Evolutionary conservation across 2,888 invertebrate species (phyloP).

Genomic region (Cosmia pyralina): DNA sequence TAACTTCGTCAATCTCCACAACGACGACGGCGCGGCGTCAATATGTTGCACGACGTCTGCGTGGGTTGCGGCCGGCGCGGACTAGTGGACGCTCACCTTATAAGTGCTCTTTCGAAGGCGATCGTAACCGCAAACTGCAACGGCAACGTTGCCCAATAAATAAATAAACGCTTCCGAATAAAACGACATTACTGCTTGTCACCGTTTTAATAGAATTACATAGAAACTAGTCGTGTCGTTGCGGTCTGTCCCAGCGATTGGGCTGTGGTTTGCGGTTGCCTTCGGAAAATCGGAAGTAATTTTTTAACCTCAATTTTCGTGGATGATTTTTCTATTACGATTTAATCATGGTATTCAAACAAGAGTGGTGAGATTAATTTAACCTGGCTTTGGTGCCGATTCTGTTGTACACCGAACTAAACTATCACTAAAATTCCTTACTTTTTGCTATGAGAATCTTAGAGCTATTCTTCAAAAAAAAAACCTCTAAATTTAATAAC

Average conservation of each 20-base stretch:
- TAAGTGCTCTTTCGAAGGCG: no score
- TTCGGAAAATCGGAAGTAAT: not conserved
- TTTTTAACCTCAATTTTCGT: no score
- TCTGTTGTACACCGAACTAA: no score
- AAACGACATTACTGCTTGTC: not conserved
- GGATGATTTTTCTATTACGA: not conserved
- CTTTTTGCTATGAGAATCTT: no score
- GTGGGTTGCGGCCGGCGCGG: no score
- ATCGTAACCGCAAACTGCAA: not conserved
- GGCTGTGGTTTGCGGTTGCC: not conserved
- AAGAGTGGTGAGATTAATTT: not conserved
- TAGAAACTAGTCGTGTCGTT: not conserved
- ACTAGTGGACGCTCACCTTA: not conserved
- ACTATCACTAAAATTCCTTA: no score
- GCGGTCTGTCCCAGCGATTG: not conserved
- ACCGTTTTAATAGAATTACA: not conserved
- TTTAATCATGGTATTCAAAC: not conserved
- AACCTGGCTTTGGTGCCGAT: no score
- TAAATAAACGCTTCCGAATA: not conserved
- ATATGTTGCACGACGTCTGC: no score
- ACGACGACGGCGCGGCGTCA: no score
- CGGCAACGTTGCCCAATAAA: not conserved
- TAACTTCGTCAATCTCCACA: no score
- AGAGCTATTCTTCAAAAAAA: no score
- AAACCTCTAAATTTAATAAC: no score